Percentiles rank a stretch among this genome's conserved stretches.
These are phyloP conservation scores for Pituophis catenifer DNA, from an alignment of 2,113 vertebrate genomes.

Conservation along the genomic window DNA sequence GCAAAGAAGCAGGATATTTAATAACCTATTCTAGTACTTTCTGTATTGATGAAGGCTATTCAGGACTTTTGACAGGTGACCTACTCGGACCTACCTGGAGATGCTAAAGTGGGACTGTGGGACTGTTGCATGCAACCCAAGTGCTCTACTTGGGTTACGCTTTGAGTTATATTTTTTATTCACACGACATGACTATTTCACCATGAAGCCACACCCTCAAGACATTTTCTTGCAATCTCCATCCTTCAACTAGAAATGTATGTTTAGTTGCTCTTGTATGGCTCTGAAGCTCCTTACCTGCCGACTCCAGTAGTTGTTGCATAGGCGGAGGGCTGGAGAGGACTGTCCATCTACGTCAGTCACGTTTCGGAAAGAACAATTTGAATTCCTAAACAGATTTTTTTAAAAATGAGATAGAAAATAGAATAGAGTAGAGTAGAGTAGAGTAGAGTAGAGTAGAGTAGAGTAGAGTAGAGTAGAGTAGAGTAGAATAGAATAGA, in stretches of 20 bases:
- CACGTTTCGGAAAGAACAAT: slow-evolving; percentile 72
- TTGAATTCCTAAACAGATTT: slow-evolving; percentile 71
- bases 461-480: too few relatives aligned
- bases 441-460: too few relatives aligned
- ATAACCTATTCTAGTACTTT: background rate
- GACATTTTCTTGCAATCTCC: background rate
- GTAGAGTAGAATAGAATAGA: too few relatives aligned
- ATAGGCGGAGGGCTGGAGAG: slow-evolving; percentile 79
- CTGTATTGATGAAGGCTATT: background rate
- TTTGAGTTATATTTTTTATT: background rate
- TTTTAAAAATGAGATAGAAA: background rate
- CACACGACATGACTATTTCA: background rate
- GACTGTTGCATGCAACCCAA: background rate
- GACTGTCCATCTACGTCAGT: slow-evolving; percentile 36
- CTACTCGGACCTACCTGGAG: background rate
- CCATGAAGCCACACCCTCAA: background rate
- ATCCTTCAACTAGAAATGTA: background rate
- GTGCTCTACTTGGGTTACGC: background rate
- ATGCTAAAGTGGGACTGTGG: background rate
- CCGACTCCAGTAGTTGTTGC: slow-evolving; percentile 94
- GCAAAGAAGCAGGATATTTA: background rate
- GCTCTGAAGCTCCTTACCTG: slow-evolving; percentile 64
- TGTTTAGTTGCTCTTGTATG: background rate
- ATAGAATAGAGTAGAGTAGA: too few relatives aligned
- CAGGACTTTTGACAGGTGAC: background rate